Base-by-base conservation (phyloP, 2,113 vertebrate genomes). In the Pimephales promelas region DNA sequence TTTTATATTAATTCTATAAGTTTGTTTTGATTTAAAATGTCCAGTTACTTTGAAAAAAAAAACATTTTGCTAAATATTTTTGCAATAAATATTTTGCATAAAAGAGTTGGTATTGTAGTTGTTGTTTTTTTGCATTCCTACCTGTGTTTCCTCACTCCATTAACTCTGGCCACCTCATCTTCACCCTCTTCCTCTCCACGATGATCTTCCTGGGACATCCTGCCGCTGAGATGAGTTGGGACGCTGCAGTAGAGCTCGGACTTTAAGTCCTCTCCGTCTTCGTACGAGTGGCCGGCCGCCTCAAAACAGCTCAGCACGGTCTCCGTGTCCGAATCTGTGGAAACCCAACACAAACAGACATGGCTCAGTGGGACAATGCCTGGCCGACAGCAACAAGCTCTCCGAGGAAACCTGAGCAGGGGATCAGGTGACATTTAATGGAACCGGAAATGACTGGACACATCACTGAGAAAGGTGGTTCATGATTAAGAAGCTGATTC, bases 101-200 rank as follows among this genome's bases (percentile, higher is more conserved):
- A 26, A 68, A 40, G 20, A 11, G 64, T 22, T 34, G 28, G 28
- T 18, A 31, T 64, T 18, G 6, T 20, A 34, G 16, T 31, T 3
- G 18, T 1, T 47, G 5, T 22, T 45, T 22, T 40, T 9, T 7
- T 43, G 9, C 14, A 11, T 49, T 36, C 34, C 92, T 94, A 99
- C 98, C 98, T 98, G 92, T 97, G 94, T 47, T 95, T 96, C 88
- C 94, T 95, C 92, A 96, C 94, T 89, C 97, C 97, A 0, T 96
- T 98, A 87, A 96, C 91, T 88, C 95, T 94, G 20, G 87, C 86
- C 57, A 40, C 59, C 82, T 86, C 72, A 36, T 88, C 87, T 5
- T 88, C 80, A 14, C 91, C 86, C 24, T 95, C 96, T 83, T 92
- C 91, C 85, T 95, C 92, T 56, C 94, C 94, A 90, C 93, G 95